These are phyloP conservation scores for Argyresthia albistria DNA, from an alignment of 2,888 invertebrate genomes.

Conservation along the genomic window DNA sequence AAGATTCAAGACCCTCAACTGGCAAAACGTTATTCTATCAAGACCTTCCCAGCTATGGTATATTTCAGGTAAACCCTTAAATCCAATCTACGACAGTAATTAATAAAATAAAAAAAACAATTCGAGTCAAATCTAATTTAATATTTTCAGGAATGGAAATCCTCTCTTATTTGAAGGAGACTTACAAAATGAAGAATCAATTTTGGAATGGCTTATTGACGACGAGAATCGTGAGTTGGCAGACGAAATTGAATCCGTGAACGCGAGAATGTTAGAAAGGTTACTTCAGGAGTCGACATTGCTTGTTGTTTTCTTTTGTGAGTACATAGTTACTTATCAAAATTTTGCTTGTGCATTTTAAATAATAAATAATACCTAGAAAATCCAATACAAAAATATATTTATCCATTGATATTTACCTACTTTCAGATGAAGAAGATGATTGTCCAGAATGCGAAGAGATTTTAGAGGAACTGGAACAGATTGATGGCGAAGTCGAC, in stretches of 20 bases:
- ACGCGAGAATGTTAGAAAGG: constrained; percentile 89
- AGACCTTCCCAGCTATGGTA: constrained; percentile 93
- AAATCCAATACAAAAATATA: not conserved
- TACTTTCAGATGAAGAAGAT: constrained; percentile 78
- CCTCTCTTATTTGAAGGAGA: constrained; percentile 92
- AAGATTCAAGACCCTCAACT: constrained; percentile 93
- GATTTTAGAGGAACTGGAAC: constrained; percentile 90
- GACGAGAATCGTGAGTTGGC: constrained; percentile 94
- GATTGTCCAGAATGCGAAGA: constrained; percentile 94
- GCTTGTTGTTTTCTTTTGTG: constrained; percentile 93
- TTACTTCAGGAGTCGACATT: constrained; percentile 89
- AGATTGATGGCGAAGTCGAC: constrained; percentile 96
- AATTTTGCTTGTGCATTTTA: not conserved
- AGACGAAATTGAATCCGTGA: constrained; percentile 95
- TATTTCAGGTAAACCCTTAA: constrained; percentile 80
- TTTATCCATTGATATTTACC: not conserved
- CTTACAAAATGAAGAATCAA: constrained; percentile 91
- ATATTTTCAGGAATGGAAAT: constrained; percentile 82
- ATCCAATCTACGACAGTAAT: not conserved
- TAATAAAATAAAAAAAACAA: not conserved
- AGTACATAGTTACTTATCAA: constrained; percentile 26
- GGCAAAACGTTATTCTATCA: constrained; percentile 94
- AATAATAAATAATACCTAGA: not conserved
- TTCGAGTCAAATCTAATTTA: not conserved
- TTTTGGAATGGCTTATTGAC: constrained; percentile 93